Base-by-base conservation (phyloP, 2,113 vertebrate genomes). In the Platichthys flesus region DNA sequence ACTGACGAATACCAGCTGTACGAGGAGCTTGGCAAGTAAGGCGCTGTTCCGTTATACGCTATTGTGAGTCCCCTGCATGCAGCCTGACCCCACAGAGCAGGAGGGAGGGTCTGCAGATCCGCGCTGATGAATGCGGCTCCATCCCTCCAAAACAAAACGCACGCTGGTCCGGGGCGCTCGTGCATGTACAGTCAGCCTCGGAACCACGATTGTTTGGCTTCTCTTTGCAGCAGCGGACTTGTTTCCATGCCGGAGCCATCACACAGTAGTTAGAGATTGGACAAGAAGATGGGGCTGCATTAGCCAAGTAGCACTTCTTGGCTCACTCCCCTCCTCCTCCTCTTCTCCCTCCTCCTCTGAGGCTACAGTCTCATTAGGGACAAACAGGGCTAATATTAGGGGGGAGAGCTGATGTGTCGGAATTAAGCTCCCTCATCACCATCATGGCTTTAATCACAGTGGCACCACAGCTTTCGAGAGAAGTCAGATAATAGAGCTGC, bases 21-120 rank as follows among this genome's bases (percentile, higher is more conserved):
- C 90, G 97, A 98, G 94, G 97, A 98, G 92, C 97, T 98, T 78
- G 97, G 97, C 95, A 97, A 98, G 96, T 98, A 97, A 96, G 97
- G 59, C 13, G 26, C 51, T 31, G 51, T 62, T 67, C 1, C 23
- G 10, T 56, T 66, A 31, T 20, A 1, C 52, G 5, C 6, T 18
- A 51, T 40, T 37, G 35, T 37, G 35, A 37, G 64, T 58, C 42
- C 62, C 55, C 66, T 45, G 85, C 82, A 79, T 69, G 75, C 69
- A 52, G 59, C 59, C 69, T 45, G 73, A 74, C 74, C 62, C 70
- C 45, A 13, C 23, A 0, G 20, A 28, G 58, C 15, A 4, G 13
- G 37, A 26, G 45, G 28, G 74, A 77, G 66, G 75, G 23, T 54
- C 71, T 59, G 69, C 83, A 67, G 74, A 70, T 79, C 67, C 64